A percentile compares a stretch with the other conserved stretches of the same genome.
phyloP scores from a whole-genome alignment of 1,140 invertebrate genomes.

The Drosophila pachea region DNA sequence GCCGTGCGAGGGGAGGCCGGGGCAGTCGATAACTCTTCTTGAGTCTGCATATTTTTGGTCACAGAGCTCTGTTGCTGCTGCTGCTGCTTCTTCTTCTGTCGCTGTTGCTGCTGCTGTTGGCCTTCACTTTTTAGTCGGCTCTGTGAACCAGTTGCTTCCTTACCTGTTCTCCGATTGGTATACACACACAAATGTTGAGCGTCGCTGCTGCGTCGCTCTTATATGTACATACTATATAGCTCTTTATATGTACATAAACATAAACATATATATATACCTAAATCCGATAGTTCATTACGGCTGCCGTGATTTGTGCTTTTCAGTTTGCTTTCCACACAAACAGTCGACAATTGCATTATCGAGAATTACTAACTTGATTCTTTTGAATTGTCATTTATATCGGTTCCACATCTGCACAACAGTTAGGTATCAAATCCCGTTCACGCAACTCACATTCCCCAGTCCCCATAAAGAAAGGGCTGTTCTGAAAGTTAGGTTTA shows the following conservation, averaged over 20 bases:
- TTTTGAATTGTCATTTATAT: too few species aligned
- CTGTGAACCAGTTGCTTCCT: constrained; percentile 48
- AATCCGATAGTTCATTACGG: constrained; percentile 38
- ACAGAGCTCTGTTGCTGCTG: constrained; percentile 20
- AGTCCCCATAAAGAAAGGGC: too few species aligned
- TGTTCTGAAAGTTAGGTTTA: too few species aligned
- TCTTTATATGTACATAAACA: neutral
- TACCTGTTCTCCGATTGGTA: constrained; percentile 40
- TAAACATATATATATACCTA: neutral
- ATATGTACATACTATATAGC: constrained; percentile 28
- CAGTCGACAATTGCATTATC: neutral
- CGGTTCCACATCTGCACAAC: too few species aligned
- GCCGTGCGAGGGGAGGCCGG: neutral
- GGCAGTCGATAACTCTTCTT: constrained; percentile 27
- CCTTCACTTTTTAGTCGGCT: constrained; percentile 33
- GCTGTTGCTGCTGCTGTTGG: constrained; percentile 19
- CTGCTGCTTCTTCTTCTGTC: too few species aligned
- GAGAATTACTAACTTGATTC: too few species aligned
- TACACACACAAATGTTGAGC: constrained; percentile 36
- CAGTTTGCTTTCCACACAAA: constrained; percentile 35
- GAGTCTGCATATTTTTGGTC: constrained; percentile 49
- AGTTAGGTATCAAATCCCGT: too few species aligned
- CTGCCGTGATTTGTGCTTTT: constrained; percentile 58
- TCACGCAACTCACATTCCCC: too few species aligned
- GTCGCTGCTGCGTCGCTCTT: constrained; percentile 55